phyloP scores from a whole-genome alignment of 64 coral and sea anemone genomes.

The Montipora cactus region DNA sequence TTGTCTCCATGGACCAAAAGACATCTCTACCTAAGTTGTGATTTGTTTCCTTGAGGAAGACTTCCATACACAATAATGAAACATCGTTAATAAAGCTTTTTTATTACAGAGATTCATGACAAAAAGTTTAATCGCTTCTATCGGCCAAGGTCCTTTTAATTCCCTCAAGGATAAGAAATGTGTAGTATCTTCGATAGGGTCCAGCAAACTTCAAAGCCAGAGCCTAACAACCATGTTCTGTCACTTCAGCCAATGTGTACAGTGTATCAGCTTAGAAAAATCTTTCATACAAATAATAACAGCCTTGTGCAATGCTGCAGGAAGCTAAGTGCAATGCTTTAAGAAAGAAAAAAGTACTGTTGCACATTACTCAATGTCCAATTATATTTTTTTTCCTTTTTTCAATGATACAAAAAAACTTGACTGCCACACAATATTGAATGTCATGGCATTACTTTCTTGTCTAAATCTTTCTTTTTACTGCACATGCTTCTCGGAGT shows the following conservation, averaged over 20 bases:
- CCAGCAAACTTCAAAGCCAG: constrained; percentile 33
- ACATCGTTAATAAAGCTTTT: background rate
- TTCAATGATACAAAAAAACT: background rate
- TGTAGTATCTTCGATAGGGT: constrained; percentile 31
- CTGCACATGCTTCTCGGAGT: background rate
- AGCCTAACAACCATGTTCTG: constrained; percentile 2
- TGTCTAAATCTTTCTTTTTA: no score
- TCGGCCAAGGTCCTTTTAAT: background rate
- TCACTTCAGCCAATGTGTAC: constrained; percentile 74
- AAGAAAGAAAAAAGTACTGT: background rate
- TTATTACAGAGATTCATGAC: background rate
- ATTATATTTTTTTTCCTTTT: background rate
- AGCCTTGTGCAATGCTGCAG: constrained; percentile 5
- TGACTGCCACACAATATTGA: background rate
- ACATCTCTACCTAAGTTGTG: no score
- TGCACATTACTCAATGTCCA: background rate
- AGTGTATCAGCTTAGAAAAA: constrained; percentile 80
- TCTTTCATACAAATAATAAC: background rate
- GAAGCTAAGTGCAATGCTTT: background rate
- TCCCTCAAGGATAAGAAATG: background rate
- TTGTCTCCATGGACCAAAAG: no score
- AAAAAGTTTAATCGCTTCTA: background rate
- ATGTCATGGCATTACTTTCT: background rate
- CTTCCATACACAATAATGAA: no score
- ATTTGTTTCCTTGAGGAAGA: no score